phyloP scores from a whole-genome alignment of 2,113 vertebrate species.

The Mesitornis unicolor region DNA sequence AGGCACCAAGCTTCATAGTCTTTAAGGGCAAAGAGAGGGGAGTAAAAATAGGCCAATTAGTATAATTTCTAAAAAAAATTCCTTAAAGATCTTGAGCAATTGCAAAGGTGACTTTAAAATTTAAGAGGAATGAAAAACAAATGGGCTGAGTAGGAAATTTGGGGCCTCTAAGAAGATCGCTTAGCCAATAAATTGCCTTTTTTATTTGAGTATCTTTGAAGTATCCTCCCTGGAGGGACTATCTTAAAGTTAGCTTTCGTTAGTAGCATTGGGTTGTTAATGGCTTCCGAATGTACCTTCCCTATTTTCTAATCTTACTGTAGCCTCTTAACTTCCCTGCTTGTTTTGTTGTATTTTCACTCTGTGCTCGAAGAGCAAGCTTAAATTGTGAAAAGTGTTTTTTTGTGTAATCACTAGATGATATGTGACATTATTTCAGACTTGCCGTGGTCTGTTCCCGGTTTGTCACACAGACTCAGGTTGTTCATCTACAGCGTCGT shows the following conservation, averaged over 20 bases:
- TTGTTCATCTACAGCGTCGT: background rate
- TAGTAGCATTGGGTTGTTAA: constrained; percentile 21
- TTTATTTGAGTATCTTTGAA: constrained; percentile 61
- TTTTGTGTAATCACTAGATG: background rate
- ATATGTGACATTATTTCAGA: background rate
- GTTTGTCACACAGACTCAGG: background rate
- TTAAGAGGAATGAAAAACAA: constrained; percentile 54
- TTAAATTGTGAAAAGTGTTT: background rate
- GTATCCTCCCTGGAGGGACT: constrained; percentile 12
- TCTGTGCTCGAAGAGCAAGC: background rate
- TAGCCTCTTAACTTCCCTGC: background rate
- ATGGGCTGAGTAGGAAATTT: constrained; percentile 43
- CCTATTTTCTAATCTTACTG: background rate
- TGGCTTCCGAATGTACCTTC: constrained; percentile 53
- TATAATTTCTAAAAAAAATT: constrained; percentile 55
- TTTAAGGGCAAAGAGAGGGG: constrained; percentile 52
- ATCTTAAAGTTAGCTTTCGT: constrained; percentile 28
- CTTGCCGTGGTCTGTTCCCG: background rate
- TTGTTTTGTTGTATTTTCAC: background rate
- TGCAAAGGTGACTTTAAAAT: constrained; percentile 64
- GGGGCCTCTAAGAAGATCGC: constrained; percentile 27
- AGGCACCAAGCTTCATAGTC: constrained; percentile 41
- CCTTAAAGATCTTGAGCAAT: constrained; percentile 49
- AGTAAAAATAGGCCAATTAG: constrained; percentile 70
- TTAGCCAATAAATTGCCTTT: constrained; percentile 47